Evolutionary conservation across 2,113 vertebrate species (phyloP), one percentile per base, ranked within the genome.

Genomic region (Cheilinus undulatus): DNA sequence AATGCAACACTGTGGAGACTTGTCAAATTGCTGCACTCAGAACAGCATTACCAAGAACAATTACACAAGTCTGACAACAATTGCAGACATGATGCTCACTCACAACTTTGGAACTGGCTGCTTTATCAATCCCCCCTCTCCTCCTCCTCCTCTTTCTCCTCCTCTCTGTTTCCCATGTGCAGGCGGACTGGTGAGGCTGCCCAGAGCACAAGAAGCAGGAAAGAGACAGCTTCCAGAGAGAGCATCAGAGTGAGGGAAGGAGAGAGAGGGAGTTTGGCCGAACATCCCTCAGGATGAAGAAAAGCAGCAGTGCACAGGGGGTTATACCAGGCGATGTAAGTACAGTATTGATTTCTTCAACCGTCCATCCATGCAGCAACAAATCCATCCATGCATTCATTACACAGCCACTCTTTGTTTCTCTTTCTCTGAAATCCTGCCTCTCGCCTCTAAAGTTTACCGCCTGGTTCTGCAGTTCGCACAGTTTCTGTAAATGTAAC

Each of bases 301-400:
- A 97, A 78, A 98, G 97, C 93, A 92, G 95, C 83, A 97, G 96
- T 83, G 95, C 95, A 60, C 95, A 96, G 87, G 80, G 94, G 3
- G 96, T 95, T 61, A 92, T 93, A 4, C 92, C 95, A 19, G 93
- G 95, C 51, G 94, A 96, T 42, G 96, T 98, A 87, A 93, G 94
- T 86, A 45, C 42, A 45, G 7, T 45, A 64, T 80, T 19, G 69
- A 65, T 83, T 79, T 75, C 42, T 20, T 66, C 45, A 42, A 46
- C 50, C 52, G 2, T 73, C 54, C 43, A 62, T 72, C 70, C 50
- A 54, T 66, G 60, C 24, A 64, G 52, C 51, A n/a, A 4, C 30
- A 32, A 54, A 42, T 57, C 51, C 20, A 0, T 84, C 48, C 48
- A 24, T 59, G 28, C 26, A 56, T 85, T 78, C 32, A 57, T 65